phyloP scores from a whole-genome alignment of 2,113 vertebrate species.

The Nothocercus nigrocapillus region DNA sequence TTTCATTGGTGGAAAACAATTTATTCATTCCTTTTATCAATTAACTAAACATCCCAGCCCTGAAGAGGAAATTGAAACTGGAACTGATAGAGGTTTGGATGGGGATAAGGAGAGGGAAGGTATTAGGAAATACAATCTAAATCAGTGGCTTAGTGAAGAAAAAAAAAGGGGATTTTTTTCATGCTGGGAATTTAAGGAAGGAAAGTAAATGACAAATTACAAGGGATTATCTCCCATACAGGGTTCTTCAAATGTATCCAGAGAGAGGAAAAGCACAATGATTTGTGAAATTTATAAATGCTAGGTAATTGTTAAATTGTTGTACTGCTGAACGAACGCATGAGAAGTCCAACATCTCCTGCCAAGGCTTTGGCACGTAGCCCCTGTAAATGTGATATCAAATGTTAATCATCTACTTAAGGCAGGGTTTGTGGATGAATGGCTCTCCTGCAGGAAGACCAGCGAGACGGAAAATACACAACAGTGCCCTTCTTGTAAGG shows the following conservation, averaged over 20 bases:
- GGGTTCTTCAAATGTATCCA: background rate
- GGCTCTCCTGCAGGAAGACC: background rate
- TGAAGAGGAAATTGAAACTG: background rate
- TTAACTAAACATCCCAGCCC: background rate
- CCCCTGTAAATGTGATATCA: background rate
- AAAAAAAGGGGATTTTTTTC: background rate
- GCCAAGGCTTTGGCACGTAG: background rate
- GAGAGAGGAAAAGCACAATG: background rate
- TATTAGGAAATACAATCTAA: background rate
- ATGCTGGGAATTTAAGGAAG: background rate
- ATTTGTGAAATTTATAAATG: background rate
- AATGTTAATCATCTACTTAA: background rate
- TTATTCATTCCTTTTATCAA: background rate
- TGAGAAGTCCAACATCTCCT: background rate
- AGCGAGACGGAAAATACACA: background rate
- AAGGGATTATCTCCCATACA: background rate
- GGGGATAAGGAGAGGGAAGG: background rate
- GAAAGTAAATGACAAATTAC: background rate
- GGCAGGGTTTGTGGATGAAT: fast-evolving
- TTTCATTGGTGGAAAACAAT: background rate
- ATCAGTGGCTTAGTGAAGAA: background rate
- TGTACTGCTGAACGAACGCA: background rate
- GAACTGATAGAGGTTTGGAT: background rate
- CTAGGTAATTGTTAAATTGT: background rate
- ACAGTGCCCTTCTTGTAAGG: background rate